Conservation (phyloP, 2,113 vertebrate species). For the Tyto alba region DNA sequence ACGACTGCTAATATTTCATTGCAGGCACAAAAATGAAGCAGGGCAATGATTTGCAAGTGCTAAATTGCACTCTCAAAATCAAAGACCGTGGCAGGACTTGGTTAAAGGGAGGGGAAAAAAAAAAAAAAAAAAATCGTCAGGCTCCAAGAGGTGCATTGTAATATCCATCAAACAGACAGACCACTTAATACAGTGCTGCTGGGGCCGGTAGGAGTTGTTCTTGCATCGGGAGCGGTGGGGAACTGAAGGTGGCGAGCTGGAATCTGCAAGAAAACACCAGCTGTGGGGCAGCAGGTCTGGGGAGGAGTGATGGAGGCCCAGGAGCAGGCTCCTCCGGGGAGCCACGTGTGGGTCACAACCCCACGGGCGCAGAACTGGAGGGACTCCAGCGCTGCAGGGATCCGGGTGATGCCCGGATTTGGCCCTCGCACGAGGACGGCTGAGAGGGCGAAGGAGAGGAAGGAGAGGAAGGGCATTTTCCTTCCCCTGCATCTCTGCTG, state of each 20-base stretch:
- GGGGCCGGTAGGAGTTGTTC: not conserved
- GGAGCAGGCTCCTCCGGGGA: not conserved
- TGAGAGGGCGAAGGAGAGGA: not conserved
- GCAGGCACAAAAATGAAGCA: slow-evolving; percentile 11
- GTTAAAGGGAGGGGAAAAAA: not conserved
- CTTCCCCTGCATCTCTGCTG: not conserved
- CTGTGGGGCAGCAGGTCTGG: rapidly evolving
- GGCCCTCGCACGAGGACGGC: not conserved
- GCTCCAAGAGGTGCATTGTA: not conserved
- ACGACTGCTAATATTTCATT: slow-evolving; percentile 8
- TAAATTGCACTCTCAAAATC: slow-evolving; percentile 48
- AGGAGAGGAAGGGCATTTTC: not conserved
- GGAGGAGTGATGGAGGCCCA: not conserved
- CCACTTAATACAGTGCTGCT: not conserved
- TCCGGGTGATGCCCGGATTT: rapidly evolving
- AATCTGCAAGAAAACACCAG: not conserved
- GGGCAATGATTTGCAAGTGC: slow-evolving; percentile 22
- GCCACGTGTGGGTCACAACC: not conserved
- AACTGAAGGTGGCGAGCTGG: not conserved
- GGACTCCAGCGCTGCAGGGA: not conserved
- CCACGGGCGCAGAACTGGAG: not conserved
- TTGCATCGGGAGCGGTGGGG: not conserved
- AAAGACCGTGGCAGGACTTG: slow-evolving; percentile 3
- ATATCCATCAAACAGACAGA: slow-evolving; percentile 17
- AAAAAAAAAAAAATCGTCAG: not conserved